These are phyloP conservation scores for Branchellion lobata DNA, from an alignment of 2,888 invertebrate species.

Conservation along the genomic window DNA sequence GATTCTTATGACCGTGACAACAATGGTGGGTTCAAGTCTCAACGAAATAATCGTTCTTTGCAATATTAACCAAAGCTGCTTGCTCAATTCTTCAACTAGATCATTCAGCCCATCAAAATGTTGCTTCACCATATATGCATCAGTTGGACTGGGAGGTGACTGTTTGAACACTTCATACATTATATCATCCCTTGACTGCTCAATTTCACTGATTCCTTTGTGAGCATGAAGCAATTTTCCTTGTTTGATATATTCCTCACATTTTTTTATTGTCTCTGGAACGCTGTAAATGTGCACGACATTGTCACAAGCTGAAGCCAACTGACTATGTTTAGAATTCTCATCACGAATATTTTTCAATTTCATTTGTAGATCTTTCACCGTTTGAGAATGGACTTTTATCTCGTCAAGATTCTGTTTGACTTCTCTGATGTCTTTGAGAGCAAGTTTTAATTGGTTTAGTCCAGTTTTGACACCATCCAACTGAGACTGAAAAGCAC, in stretches of 20 bases:
- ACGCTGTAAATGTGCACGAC: slow-evolving; percentile 96
- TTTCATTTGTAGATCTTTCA: slow-evolving; percentile 78
- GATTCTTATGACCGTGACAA: slow-evolving; percentile 91
- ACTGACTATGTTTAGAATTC: slow-evolving; percentile 88
- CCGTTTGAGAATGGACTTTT: slow-evolving; percentile 72
- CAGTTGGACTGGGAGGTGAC: slow-evolving; percentile 78
- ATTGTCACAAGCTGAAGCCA: slow-evolving; percentile 95
- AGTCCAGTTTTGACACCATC: slow-evolving; percentile 93
- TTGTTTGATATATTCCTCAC: slow-evolving; percentile 88
- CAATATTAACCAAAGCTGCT: slow-evolving; percentile 84
- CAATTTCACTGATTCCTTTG: slow-evolving; percentile 89
- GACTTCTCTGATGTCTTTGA: slow-evolving; percentile 75
- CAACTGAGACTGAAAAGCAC: slow-evolving; percentile 96
- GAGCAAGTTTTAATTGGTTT: slow-evolving; percentile 80
- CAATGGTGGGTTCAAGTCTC: slow-evolving; percentile 76
- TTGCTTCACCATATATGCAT: slow-evolving; percentile 80
- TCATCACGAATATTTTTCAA: slow-evolving; percentile 85
- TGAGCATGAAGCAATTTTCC: slow-evolving; percentile 92
- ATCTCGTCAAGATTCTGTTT: slow-evolving; percentile 74
- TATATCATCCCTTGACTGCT: slow-evolving; percentile 92
- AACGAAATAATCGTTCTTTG: slow-evolving; percentile 89
- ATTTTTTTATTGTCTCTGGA: slow-evolving; percentile 90
- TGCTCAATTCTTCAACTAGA: slow-evolving; percentile 82
- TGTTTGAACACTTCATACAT: slow-evolving; percentile 89
- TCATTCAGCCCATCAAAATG: slow-evolving; percentile 94